phyloP scores from a whole-genome alignment of 2,797 vertebrate genomes.

The Scolopax bukidnonensis region DNA sequence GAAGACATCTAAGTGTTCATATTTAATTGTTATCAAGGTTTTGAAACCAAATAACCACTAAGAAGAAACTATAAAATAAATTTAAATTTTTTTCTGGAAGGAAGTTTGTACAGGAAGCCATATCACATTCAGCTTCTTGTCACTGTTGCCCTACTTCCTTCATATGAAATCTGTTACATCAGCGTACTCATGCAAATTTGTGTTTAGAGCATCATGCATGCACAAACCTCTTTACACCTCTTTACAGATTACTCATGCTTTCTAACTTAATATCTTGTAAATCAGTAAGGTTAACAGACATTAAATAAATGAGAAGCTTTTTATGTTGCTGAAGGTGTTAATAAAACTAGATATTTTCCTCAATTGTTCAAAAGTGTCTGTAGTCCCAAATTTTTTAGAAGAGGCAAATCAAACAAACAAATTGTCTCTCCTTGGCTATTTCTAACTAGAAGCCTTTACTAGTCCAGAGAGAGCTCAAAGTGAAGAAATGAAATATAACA shows the following conservation, averaged over 20 bases:
- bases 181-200: neutral
- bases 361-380: neutral
- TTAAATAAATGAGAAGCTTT: neutral
- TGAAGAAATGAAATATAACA: neutral
- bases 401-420: neutral
- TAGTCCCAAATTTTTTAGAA: neutral
- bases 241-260: neutral
- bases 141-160: neutral
- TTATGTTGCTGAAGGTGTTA: neutral
- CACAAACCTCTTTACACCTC: neutral
- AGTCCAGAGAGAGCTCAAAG: neutral
- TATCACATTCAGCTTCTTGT: neutral
- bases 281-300: neutral
- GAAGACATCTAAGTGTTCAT: neutral
- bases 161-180: neutral
- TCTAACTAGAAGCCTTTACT: neutral
- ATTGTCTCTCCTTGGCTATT: neutral
- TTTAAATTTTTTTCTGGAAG: neutral
- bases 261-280: neutral
- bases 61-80: neutral
- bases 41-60: neutral
- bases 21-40: neutral
- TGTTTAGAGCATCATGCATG: neutral
- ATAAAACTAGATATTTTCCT: neutral
- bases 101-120: neutral